phyloP scores from a whole-genome alignment of 2,797 vertebrate species.

The Remorina albescens region DNA sequence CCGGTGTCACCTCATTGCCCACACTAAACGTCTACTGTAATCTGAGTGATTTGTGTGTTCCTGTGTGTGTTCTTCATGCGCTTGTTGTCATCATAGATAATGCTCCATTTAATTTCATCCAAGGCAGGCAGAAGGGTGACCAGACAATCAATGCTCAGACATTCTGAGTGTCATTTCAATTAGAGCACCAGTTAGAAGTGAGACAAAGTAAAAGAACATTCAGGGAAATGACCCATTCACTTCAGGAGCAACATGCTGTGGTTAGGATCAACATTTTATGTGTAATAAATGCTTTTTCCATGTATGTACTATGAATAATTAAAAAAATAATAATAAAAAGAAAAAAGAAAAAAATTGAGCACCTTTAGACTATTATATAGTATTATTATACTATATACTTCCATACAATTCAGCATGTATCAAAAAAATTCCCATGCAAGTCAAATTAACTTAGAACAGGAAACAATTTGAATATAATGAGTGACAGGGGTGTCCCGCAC shows the following conservation, averaged over 20 bases:
- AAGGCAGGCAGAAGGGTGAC: constrained; percentile 39
- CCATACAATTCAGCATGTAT: not conserved
- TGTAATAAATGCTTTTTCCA: not conserved
- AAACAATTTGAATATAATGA: constrained; percentile 34
- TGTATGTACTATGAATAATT: no score
- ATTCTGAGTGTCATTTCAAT: constrained; percentile 54
- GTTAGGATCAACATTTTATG: not conserved
- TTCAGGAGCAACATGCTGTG: constrained; percentile 1
- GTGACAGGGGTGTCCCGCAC: constrained; percentile 71
- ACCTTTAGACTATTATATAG: not conserved
- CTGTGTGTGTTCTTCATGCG: constrained; percentile 7
- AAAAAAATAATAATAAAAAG: no score
- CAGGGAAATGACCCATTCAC: constrained; percentile 11
- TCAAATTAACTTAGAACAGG: not conserved
- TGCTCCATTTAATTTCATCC: constrained; percentile 63
- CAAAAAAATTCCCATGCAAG: not conserved
- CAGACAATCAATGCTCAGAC: constrained; percentile 51
- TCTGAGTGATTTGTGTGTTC: constrained; percentile 4
- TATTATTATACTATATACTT: no score
- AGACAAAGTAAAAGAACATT: constrained; percentile 11
- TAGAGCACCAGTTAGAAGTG: constrained; percentile 45
- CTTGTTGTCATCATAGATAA: constrained; percentile 56
- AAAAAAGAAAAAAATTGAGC: not conserved
- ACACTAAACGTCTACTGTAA: constrained; percentile 16
- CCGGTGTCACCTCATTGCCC: constrained; percentile 5